phyloP scores from a whole-genome alignment of 2,888 invertebrate genomes.

The Salticus scenicus region DNA sequence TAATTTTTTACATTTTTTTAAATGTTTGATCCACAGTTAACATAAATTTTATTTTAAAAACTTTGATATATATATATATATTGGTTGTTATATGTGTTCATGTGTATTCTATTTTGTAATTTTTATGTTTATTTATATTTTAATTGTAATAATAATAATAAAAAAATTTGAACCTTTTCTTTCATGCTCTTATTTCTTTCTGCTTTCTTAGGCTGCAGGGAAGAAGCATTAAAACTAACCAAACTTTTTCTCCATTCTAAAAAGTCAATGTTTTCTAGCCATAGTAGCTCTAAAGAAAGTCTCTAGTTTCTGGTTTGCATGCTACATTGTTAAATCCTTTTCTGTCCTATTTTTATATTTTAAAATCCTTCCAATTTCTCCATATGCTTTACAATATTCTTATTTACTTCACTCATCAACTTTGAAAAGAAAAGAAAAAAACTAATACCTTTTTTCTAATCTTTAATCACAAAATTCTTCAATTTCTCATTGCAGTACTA shows the following conservation, averaged over 20 bases:
- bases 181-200: slow-evolving; percentile 56
- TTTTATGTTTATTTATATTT: neutral
- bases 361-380: slow-evolving; percentile 14
- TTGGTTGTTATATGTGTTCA: neutral
- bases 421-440: neutral
- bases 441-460: too few relatives aligned
- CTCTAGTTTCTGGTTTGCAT: slow-evolving; percentile 13
- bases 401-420: neutral
- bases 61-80: too few relatives aligned
- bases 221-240: slow-evolving; percentile 72
- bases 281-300: slow-evolving; percentile 35
- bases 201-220: slow-evolving; percentile 71
- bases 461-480: too few relatives aligned
- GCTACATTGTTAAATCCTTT: slow-evolving; percentile 13
- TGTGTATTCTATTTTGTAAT: neutral
- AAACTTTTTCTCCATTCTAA: slow-evolving; percentile 70
- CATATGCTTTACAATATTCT: slow-evolving; percentile 20
- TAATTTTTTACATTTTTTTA: too few relatives aligned
- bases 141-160: neutral
- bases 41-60: too few relatives aligned
- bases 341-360: slow-evolving; percentile 9
- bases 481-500: neutral
- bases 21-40: too few relatives aligned
- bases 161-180: neutral
- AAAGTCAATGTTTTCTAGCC: slow-evolving; percentile 32